Percentiles rank a stretch among this genome's conserved stretches.
phyloP scores from a whole-genome alignment of 2,797 vertebrate genomes.

The Atherinosoma microstoma region DNA sequence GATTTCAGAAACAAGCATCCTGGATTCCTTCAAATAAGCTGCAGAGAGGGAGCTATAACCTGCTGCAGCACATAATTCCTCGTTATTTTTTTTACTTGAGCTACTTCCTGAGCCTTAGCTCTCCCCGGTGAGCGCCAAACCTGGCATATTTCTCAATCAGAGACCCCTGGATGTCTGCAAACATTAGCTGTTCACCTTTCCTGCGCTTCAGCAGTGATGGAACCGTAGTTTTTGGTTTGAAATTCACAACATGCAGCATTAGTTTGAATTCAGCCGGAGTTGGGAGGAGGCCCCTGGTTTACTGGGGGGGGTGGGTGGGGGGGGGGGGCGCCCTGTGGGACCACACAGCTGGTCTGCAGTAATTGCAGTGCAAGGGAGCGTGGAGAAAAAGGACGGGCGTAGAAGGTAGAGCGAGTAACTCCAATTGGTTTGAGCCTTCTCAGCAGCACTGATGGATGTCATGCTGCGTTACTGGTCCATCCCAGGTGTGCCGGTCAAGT shows the following conservation, averaged over 20 bases:
- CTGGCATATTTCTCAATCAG: slow-evolving; percentile 51
- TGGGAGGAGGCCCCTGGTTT: slow-evolving; percentile 66
- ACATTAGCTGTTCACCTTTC: slow-evolving; percentile 4
- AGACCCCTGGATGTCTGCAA: slow-evolving; percentile 13
- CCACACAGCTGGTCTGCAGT: slow-evolving; percentile 78
- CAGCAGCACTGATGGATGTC: slow-evolving; percentile 64
- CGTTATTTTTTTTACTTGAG: slow-evolving; percentile 16
- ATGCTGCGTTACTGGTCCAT: slow-evolving; percentile 48
- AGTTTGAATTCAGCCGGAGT: slow-evolving; percentile 25
- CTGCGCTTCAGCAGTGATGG: background rate
- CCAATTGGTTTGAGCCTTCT: slow-evolving; percentile 55
- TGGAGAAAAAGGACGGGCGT: slow-evolving; percentile 42
- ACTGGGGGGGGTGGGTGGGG: no score
- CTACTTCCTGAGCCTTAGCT: slow-evolving; percentile 57
- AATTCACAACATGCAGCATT: background rate
- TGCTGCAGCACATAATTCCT: slow-evolving; percentile 62
- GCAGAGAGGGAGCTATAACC: slow-evolving; percentile 64
- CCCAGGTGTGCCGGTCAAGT: slow-evolving; percentile 66
- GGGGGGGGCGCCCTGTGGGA: slow-evolving; percentile 59
- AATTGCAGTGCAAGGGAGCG: slow-evolving; percentile 74
- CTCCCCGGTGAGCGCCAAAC: slow-evolving; percentile 36
- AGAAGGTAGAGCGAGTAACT: slow-evolving; percentile 34
- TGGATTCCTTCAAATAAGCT: slow-evolving; percentile 61
- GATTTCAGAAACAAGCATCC: slow-evolving; percentile 58
- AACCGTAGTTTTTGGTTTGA: slow-evolving; percentile 10